These are phyloP conservation scores for Drosophila phalerata DNA, from an alignment of 2,888 invertebrate genomes.

Conservation along the genomic window DNA sequence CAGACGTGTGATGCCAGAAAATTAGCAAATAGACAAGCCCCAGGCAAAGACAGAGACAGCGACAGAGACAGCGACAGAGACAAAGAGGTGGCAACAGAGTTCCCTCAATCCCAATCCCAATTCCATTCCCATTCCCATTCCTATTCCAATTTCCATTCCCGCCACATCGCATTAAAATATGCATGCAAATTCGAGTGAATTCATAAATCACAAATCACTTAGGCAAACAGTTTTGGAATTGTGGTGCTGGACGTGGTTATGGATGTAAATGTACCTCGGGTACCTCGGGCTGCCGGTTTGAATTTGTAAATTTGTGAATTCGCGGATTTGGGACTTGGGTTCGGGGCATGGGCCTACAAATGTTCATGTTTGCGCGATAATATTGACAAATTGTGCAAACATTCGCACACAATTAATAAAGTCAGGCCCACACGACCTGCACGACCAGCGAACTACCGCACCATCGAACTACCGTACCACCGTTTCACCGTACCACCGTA, in stretches of 20 bases:
- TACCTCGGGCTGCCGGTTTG: constrained; percentile 16
- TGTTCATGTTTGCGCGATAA: constrained; percentile 78
- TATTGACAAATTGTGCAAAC: constrained; percentile 82
- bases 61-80: constrained; percentile 10
- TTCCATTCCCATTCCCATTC: no score
- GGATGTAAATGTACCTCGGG: constrained; percentile 17
- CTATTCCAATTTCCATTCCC: constrained; percentile 8
- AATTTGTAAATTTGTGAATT: background rate
- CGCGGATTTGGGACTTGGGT: constrained; percentile 1
- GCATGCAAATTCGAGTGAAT: constrained; percentile 68
- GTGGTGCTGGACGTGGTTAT: constrained; percentile 30
- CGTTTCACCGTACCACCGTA: background rate
- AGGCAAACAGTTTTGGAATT: constrained; percentile 50
- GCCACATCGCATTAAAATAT: constrained; percentile 66
- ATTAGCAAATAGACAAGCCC: constrained; percentile 70
- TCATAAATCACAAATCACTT: constrained; percentile 82
- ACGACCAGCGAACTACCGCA: constrained; percentile 13
- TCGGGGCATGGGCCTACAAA: constrained; percentile 50
- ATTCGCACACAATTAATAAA: constrained; percentile 82
- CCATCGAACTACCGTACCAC: background rate
- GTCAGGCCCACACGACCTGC: constrained; percentile 46
- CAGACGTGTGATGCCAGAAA: constrained; percentile 47
- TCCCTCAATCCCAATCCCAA: background rate
- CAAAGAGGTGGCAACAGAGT: background rate
- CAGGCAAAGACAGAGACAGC: background rate